Percentiles rank a stretch among this genome's conserved stretches.
Evolutionary conservation across 2,797 vertebrate genomes (phyloP).

Genomic region (Nyctibius grandis): DNA sequence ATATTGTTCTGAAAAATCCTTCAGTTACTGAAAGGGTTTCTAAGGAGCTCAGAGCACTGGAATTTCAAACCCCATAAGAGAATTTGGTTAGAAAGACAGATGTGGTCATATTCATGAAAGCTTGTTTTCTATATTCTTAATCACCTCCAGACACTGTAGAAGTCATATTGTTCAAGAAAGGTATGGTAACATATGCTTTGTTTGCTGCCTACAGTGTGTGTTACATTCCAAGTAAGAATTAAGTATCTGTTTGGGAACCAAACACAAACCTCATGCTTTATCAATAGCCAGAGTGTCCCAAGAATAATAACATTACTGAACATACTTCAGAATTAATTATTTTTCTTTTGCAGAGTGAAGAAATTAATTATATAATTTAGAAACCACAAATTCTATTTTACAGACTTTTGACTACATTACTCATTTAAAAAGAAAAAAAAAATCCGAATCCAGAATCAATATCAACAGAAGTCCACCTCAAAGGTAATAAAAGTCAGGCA

Average conservation of each 20-base stretch:
- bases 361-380: neutral
- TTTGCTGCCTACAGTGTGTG: neutral
- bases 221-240: neutral
- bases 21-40: slow-evolving; percentile 32
- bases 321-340: neutral
- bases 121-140: slow-evolving; percentile 50
- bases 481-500: neutral
- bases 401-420: neutral
- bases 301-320: neutral
- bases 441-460: neutral
- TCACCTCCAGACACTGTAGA: slow-evolving; percentile 45
- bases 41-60: slow-evolving; percentile 45
- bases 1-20: slow-evolving; percentile 17
- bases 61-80: slow-evolving; percentile 54
- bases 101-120: slow-evolving; percentile 50
- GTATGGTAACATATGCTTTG: neutral
- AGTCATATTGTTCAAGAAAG: slow-evolving; percentile 5
- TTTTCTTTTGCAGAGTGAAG: neutral
- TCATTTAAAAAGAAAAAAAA: neutral
- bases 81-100: slow-evolving; percentile 48
- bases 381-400: neutral
- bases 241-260: neutral
- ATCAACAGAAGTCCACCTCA: neutral
- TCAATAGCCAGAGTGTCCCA: neutral
- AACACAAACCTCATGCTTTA: slow-evolving; percentile 10